Evolutionary conservation across 2,888 invertebrate species (phyloP).

Genomic region (Slavum lentiscoides): DNA sequence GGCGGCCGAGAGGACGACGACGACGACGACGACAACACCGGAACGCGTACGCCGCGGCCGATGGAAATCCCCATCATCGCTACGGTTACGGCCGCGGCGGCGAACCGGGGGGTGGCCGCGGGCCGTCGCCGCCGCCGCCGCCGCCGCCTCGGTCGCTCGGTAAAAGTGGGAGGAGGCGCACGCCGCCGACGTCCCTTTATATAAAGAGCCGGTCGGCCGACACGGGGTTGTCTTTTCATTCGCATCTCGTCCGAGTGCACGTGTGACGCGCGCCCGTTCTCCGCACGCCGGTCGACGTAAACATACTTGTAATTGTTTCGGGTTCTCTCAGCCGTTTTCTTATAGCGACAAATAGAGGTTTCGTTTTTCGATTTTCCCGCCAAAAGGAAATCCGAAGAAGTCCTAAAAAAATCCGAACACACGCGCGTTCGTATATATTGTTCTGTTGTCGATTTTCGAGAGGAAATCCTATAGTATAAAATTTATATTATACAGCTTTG

Average conservation of each 20-base stretch:
- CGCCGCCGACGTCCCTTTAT: slow-evolving; percentile 34
- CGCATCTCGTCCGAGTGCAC: slow-evolving; percentile 49
- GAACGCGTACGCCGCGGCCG: slow-evolving; percentile 9
- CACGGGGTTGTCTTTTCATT: slow-evolving; percentile 51
- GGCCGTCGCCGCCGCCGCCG: neutral
- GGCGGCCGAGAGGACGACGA: neutral
- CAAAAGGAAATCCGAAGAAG: slow-evolving; percentile 35
- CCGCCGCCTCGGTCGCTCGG: neutral
- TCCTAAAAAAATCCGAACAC: neutral
- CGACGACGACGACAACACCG: neutral
- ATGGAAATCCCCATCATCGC: neutral
- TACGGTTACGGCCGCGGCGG: neutral
- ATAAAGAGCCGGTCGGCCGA: slow-evolving; percentile 32
- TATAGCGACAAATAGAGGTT: slow-evolving; percentile 47
- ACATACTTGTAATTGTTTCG: slow-evolving; percentile 55
- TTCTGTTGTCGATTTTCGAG: slow-evolving; percentile 47
- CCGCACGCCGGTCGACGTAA: slow-evolving; percentile 55
- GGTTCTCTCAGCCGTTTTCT: slow-evolving; percentile 40
- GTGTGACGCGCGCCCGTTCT: slow-evolving; percentile 37
- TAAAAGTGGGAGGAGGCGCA: neutral
- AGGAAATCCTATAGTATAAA: no score
- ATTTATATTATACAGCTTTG: no score
- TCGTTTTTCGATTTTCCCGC: slow-evolving; percentile 33
- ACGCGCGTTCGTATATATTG: no score
- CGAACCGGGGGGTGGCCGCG: slow-evolving; percentile 33